Evolutionary conservation across 1,140 invertebrate genomes (phyloP).

Genomic region (Trichonephila clavata): DNA sequence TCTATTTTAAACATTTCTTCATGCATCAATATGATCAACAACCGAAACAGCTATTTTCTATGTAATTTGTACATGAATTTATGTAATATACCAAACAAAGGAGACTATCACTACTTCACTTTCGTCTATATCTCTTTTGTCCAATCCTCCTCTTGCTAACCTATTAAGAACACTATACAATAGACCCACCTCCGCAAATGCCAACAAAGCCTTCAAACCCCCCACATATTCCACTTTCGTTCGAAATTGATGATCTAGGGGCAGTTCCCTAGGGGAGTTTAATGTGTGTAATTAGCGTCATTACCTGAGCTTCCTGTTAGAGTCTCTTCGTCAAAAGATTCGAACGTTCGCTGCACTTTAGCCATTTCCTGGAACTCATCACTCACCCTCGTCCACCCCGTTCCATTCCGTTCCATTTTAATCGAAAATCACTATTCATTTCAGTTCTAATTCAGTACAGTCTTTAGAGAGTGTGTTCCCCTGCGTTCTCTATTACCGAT

Average conservation of each 20-base stretch:
- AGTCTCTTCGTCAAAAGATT: neutral
- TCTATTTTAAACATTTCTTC: neutral
- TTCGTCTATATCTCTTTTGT: neutral
- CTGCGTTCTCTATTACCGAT: slow-evolving; percentile 15
- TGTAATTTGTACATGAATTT: neutral
- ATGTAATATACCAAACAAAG: neutral
- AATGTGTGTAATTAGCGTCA: slow-evolving; percentile 50
- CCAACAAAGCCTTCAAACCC: neutral
- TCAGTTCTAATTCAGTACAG: neutral
- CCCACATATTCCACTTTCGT: slow-evolving; percentile 7
- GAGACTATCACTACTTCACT: slow-evolving; percentile 21
- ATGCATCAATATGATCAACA: neutral
- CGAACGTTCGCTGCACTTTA: slow-evolving; percentile 29
- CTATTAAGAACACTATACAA: slow-evolving; percentile 22
- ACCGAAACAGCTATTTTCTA: neutral
- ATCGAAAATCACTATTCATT: slow-evolving; percentile 51
- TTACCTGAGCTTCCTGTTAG: slow-evolving; percentile 49
- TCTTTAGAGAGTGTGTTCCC: neutral
- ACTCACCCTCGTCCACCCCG: slow-evolving; percentile 27
- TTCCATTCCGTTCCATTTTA: slow-evolving; percentile 6
- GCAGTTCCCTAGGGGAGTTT: slow-evolving; percentile 18
- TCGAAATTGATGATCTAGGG: neutral
- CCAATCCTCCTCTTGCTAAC: neutral
- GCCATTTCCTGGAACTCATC: slow-evolving; percentile 47
- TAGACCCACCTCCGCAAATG: neutral